Evolutionary conservation across 2,888 invertebrate species (phyloP), one percentile per base, ranked within the genome.

Genomic region (Polylopha cassiicola): DNA sequence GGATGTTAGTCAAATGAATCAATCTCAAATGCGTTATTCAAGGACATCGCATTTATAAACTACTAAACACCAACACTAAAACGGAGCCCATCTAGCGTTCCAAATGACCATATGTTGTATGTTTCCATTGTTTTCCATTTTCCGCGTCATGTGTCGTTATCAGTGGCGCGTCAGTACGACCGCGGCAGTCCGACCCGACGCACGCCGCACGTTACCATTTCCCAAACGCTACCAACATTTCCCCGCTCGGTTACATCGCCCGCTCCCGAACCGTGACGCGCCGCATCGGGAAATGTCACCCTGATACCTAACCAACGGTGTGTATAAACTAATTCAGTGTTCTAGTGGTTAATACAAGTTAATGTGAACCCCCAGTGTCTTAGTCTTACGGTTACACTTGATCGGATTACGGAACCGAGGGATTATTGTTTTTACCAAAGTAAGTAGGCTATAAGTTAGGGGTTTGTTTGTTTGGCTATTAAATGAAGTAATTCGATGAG

Each of bases 41-140:
- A n/a, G n/a, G n/a, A n/a, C n/a, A n/a, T n/a, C n/a, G n/a, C n/a
- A n/a, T n/a, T n/a, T n/a, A n/a, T n/a, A n/a, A n/a, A n/a, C n/a
- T n/a, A n/a, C n/a, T n/a, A n/a, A n/a, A n/a, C n/a, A n/a, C n/a
- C n/a, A n/a, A n/a, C n/a, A n/a, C n/a, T n/a, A n/a, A n/a, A n/a
- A n/a, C n/a, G n/a, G n/a, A n/a, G n/a, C n/a, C n/a, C n/a, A n/a
- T n/a, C n/a, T n/a, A n/a, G n/a, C n/a, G n/a, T n/a, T n/a, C 33
- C 33, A 28, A 39, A 41, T 41, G 30, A 36, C 41, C 41, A 41
- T 41, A 42, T 36, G 59, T 58, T 61, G 59, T n/a, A n/a, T 57
- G 61, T 80, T 77, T 73, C 65, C 73, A 79, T 75, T 79, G 75
- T 81, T 79, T 79, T 74, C 65, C 72, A 77, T 78, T 78, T 77